Evolutionary conservation across 1,140 invertebrate genomes (phyloP).

Genomic region (Maconellicoccus hirsutus): DNA sequence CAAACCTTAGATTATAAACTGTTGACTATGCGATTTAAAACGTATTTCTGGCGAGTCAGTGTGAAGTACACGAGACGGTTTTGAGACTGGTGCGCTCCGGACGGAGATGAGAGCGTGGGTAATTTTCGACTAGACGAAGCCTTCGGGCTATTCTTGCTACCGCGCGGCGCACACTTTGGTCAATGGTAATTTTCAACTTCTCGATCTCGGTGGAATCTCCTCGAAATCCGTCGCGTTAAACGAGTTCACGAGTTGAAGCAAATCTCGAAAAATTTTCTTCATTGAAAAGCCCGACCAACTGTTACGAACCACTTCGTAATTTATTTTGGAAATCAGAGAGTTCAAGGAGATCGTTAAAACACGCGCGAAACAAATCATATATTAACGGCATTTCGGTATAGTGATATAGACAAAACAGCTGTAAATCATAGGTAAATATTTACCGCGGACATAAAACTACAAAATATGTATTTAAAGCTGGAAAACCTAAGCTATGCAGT

Average conservation of each 20-base stretch:
- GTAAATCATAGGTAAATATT: constrained; percentile 5
- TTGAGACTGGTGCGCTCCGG: no score
- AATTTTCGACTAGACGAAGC: not conserved
- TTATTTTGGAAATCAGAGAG: constrained; percentile 4
- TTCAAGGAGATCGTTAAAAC: constrained; percentile 3
- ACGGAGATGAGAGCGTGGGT: not conserved
- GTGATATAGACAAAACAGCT: constrained; percentile 1
- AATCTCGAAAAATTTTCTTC: no score
- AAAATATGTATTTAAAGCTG: constrained; percentile 5
- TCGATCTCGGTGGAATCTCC: not conserved
- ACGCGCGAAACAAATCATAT: not conserved
- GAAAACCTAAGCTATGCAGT: not conserved
- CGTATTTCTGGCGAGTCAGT: no score
- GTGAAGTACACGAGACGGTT: no score
- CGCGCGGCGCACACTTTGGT: not conserved
- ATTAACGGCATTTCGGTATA: constrained; percentile 3
- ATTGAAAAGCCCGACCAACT: no score
- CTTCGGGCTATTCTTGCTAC: not conserved
- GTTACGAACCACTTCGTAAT: not conserved
- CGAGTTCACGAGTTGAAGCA: no score
- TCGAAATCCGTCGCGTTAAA: no score
- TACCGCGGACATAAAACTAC: constrained; percentile 7
- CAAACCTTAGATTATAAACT: no score
- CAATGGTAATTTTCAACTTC: not conserved
- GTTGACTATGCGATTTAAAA: no score